Evolutionary conservation across 2,113 vertebrate species (phyloP).

Genomic region (Vidua chalybeata): DNA sequence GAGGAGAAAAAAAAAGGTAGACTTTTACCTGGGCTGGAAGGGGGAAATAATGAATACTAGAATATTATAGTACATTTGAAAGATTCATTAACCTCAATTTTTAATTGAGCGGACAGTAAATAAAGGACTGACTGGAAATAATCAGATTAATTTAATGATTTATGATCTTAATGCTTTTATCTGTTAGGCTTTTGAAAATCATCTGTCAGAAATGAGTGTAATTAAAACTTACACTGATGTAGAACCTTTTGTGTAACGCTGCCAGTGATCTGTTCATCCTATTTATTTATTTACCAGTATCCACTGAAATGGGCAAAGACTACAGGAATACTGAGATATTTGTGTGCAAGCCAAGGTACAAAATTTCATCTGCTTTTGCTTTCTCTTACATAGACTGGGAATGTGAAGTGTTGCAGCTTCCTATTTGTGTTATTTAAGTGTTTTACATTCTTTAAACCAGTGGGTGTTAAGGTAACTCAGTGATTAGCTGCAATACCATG

Average conservation of each 20-base stretch:
- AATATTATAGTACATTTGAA: background rate
- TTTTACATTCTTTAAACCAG: background rate
- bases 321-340: background rate
- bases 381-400: background rate
- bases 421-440: background rate
- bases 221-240: background rate
- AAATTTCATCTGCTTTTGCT: background rate
- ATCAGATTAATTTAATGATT: slow-evolving; percentile 23
- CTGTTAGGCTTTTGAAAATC: background rate
- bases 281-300: background rate
- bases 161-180: background rate
- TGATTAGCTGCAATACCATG: background rate
- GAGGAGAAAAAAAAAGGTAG: background rate
- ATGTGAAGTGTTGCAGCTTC: background rate
- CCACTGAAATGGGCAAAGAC: background rate
- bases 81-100: slow-evolving; percentile 10
- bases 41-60: background rate
- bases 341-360: background rate
- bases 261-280: background rate
- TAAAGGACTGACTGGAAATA: background rate
- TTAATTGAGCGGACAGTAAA: slow-evolving; percentile 16
- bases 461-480: background rate
- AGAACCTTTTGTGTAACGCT: background rate
- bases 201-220: background rate
- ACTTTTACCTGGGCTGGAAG: background rate